Percentiles rank a stretch among this genome's conserved stretches.
These are phyloP conservation scores for Teinopalpus imperialis DNA, from an alignment of 2,888 invertebrate genomes.

Conservation along the genomic window DNA sequence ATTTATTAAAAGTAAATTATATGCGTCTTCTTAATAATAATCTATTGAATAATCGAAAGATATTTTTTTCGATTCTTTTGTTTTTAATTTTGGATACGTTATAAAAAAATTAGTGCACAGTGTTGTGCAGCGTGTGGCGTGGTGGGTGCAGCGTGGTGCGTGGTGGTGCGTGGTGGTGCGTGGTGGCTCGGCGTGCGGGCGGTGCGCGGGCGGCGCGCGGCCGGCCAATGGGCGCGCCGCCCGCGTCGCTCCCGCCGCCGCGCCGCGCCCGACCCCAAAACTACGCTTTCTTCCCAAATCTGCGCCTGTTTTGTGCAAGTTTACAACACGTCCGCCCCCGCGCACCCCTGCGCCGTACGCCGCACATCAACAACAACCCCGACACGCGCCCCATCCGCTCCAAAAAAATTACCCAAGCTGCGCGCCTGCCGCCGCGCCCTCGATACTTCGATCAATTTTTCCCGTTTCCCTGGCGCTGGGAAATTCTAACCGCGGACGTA, in stretches of 20 bases:
- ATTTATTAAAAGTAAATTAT: no score
- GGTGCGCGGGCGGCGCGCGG: constrained; percentile 44
- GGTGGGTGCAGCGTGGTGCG: constrained; percentile 33
- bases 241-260: constrained; percentile 56
- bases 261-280: constrained; percentile 55
- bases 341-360: constrained; percentile 46
- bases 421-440: constrained; percentile 40
- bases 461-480: constrained; percentile 34
- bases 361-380: constrained; percentile 23
- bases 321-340: constrained; percentile 57
- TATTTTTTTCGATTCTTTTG: no score
- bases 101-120: background rate
- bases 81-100: background rate
- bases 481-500: constrained; percentile 2
- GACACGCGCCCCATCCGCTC: constrained; percentile 32
- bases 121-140: constrained; percentile 1
- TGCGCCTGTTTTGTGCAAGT: constrained; percentile 61
- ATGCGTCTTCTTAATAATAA: no score
- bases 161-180: constrained; percentile 36
- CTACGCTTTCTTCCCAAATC: constrained; percentile 59
- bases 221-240: constrained; percentile 66
- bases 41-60: no score
- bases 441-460: constrained; percentile 44
- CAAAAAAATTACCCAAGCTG: constrained; percentile 61
- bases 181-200: constrained; percentile 34